Base-by-base conservation (phyloP, 2,113 vertebrate genomes). In the Octodon degus region DNA sequence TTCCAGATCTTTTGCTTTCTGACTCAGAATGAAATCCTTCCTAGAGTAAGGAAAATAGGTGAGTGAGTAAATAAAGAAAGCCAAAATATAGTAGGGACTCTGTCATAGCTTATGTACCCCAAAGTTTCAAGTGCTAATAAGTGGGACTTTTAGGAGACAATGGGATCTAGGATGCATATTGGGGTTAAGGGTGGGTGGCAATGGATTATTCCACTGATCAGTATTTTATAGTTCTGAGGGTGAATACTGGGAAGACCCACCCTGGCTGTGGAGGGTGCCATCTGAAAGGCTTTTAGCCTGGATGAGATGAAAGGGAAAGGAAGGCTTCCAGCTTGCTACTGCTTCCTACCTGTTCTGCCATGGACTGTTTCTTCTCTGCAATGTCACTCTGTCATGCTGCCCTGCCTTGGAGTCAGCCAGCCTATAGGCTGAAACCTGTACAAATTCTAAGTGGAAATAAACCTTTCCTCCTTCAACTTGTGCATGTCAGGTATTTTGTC, bases 11-110 rank as follows among this genome's bases (percentile, higher is more conserved):
- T 95, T 80, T 89, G 68, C 58, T 88, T 27, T 89, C 80, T 88
- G 88, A 91, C 24, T 37, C 88, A 93, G 92, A 95, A 97, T 93
- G 82, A 91, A 96, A 76, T 60, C 63, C 81, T 93, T 91, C 60
- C 47, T 67, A 63, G 27, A 80, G 32, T 50, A 93, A 91, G 50
- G 81, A 87, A 95, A 80, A 85, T 72, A 86, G 12, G 11, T 34
- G 37, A 94, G 8, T 25, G 27, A 89, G 63, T 47, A 76, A 89
- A 86, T 55, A 13, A 93, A 22, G 20, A 95, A 87, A 94, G 70
- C 79, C 20, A 86, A 82, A 72, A 92, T 4, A 60, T 17, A 89
- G 17, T n/a, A 85, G 86, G 68, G 24, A 76, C 2, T 3, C 40
- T 47, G 74, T 47, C 30, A 77, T 3, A 40, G 40, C 40, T 77